phyloP scores from a whole-genome alignment of 2,888 invertebrate genomes.

The Stomorhina lunata region DNA sequence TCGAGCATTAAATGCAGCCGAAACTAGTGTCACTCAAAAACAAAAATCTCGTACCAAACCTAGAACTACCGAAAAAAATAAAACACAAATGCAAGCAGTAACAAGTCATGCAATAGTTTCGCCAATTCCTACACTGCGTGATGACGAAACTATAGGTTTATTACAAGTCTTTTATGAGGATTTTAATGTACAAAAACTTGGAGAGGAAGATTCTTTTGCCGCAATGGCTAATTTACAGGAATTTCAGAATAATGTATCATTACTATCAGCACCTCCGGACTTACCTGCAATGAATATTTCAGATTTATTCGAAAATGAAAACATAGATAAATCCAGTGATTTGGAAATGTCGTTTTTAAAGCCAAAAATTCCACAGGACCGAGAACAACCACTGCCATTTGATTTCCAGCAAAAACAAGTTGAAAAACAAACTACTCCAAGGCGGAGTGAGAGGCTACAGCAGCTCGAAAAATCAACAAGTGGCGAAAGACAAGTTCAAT shows the following conservation, averaged over 20 bases:
- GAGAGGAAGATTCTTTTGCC: background rate
- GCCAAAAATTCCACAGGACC: background rate
- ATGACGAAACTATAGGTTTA: background rate
- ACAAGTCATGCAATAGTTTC: background rate
- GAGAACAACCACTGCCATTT: background rate
- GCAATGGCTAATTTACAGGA: background rate
- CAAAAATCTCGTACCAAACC: background rate
- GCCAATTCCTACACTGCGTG: background rate
- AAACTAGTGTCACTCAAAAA: background rate
- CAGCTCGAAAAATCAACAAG: background rate
- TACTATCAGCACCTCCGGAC: background rate
- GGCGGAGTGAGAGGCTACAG: background rate
- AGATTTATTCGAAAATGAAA: conserved; percentile 7
- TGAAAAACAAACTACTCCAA: background rate
- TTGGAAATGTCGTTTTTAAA: background rate
- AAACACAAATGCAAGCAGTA: background rate
- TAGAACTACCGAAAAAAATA: background rate
- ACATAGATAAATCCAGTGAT: background rate
- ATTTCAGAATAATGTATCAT: background rate
- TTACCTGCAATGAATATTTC: conserved; percentile 2
- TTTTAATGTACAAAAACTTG: background rate
- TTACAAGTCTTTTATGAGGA: conserved; percentile 36
- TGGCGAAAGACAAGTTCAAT: background rate
- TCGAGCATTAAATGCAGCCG: conserved; percentile 13
- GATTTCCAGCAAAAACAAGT: background rate